A percentile compares a stretch with the other conserved stretches of the same genome.
Evolutionary conservation across 35 echinoderm and acorn worm genomes (phyloP).

Genomic region (Apostichopus parvimensis): DNA sequence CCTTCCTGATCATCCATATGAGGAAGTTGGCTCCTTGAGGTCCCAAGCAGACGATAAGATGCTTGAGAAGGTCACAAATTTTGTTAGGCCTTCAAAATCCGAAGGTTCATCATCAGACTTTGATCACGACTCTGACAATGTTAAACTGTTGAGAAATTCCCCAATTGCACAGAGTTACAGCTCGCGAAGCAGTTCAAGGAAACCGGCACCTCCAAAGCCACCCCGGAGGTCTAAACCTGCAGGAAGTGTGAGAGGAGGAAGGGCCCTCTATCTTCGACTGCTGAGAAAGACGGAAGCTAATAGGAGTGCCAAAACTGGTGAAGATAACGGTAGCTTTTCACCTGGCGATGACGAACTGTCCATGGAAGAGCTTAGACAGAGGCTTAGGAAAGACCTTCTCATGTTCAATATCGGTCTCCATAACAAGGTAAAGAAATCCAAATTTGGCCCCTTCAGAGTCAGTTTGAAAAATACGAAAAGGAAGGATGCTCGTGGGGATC

Average conservation of each 20-base stretch:
- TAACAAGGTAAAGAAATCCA: constrained; percentile 2
- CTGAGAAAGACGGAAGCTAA: background rate
- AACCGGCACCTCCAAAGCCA: background rate
- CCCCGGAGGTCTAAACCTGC: background rate
- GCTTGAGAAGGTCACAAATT: background rate
- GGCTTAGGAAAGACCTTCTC: background rate
- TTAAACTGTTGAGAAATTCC: background rate
- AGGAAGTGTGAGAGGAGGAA: background rate
- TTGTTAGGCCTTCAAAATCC: background rate
- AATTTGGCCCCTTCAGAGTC: background rate
- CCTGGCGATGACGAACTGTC: constrained; percentile 2
- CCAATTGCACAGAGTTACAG: background rate
- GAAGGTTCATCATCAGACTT: background rate
- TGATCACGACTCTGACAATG: background rate
- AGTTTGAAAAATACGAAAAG: background rate
- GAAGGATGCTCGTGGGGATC: background rate
- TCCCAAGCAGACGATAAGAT: background rate
- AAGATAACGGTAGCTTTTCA: constrained; percentile 24
- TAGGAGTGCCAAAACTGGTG: background rate
- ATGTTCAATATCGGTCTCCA: constrained; percentile 18
- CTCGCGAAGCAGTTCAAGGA: background rate
- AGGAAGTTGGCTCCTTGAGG: background rate
- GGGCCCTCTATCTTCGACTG: background rate
- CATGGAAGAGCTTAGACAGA: background rate
- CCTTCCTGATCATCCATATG: background rate